Evolutionary conservation across 2,113 vertebrate species (phyloP).

Genomic region (Gopherus flavomarginatus): DNA sequence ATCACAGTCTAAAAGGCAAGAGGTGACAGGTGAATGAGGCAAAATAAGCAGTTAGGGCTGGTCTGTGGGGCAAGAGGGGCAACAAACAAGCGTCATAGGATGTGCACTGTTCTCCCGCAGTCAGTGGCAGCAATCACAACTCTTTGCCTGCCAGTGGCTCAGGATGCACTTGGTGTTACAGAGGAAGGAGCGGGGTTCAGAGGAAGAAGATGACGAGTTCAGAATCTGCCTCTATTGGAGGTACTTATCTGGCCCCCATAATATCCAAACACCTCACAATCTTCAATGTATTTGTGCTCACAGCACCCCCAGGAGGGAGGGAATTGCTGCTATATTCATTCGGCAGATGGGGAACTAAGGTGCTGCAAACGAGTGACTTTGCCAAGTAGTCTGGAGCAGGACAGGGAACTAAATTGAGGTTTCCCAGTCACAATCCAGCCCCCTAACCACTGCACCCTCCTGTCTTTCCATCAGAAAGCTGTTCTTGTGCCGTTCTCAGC

Average conservation of each 20-base stretch:
- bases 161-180: neutral
- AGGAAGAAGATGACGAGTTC: neutral
- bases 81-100: neutral
- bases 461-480: rapidly evolving
- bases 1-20: neutral
- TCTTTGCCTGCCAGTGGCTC: neutral
- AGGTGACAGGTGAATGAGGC: neutral
- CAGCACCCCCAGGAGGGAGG: too few relatives aligned
- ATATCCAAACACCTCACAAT: neutral
- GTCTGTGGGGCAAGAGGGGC: neutral
- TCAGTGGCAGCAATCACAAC: neutral
- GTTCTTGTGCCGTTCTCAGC: rapidly evolving
- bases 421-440: rapidly evolving
- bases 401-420: rapidly evolving
- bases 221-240: neutral
- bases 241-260: neutral
- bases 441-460: rapidly evolving
- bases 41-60: neutral
- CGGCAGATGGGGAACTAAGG: neutral
- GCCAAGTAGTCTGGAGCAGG: neutral
- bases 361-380: neutral
- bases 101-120: neutral
- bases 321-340: neutral
- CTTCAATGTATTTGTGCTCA: neutral
- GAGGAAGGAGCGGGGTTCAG: neutral